A percentile compares a stretch with the other conserved stretches of the same genome.
Conservation (phyloP, 2,797 vertebrate species). For the Poecilia gillii region DNA sequence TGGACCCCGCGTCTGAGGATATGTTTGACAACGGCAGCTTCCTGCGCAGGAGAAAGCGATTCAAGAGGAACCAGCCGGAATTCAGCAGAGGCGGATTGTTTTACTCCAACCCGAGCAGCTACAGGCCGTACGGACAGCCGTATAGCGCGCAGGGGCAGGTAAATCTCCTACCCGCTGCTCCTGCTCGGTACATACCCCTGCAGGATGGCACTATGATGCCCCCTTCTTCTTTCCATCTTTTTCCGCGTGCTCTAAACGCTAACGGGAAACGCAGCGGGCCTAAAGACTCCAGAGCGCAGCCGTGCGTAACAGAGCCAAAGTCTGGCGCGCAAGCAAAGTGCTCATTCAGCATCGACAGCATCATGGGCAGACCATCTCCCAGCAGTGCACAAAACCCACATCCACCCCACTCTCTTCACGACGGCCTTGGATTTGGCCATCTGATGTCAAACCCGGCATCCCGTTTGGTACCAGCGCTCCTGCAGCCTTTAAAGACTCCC, state of each 20-base stretch:
- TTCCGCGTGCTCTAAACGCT: constrained; percentile 63
- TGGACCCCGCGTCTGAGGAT: constrained; percentile 91
- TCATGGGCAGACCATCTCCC: constrained; percentile 79
- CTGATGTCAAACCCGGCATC: constrained; percentile 68
- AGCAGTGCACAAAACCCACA: not conserved
- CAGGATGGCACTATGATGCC: constrained; percentile 66
- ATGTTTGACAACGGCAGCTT: constrained; percentile 96
- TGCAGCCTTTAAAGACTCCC: constrained; percentile 64
- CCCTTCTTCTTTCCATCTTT: constrained; percentile 54
- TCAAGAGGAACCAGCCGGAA: constrained; percentile 84
- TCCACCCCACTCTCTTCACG: constrained; percentile 22
- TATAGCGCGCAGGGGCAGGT: constrained; percentile 71
- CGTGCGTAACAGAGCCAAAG: constrained; percentile 42
- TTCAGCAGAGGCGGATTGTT: constrained; percentile 75
- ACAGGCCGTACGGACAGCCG: constrained; percentile 70
- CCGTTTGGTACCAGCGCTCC: constrained; percentile 71
- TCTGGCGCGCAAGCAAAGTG: constrained; percentile 65
- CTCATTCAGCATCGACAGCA: constrained; percentile 90
- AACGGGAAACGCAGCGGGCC: constrained; percentile 58
- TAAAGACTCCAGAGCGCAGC: constrained; percentile 58
- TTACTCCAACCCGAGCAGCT: constrained; percentile 72
- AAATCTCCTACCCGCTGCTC: constrained; percentile 58
- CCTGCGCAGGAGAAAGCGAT: constrained; percentile 88
- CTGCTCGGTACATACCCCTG: constrained; percentile 67
- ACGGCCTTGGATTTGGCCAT: constrained; percentile 65